Base-by-base conservation (phyloP, 2,888 invertebrate genomes). In the Osmoderma eremita region DNA sequence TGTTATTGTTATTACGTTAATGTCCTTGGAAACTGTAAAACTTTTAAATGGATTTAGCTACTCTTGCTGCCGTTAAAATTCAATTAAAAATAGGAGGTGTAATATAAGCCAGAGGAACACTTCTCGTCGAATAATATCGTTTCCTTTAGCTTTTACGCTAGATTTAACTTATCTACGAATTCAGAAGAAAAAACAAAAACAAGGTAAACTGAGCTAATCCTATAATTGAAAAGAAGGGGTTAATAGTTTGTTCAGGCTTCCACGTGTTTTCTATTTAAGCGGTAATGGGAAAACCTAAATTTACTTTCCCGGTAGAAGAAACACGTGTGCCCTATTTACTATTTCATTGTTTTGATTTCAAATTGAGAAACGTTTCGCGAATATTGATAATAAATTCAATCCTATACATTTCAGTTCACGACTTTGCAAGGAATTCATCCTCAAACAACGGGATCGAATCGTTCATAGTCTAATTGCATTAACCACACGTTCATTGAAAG, bases 201-300 rank as follows among this genome's bases (percentile, higher is more conserved):
- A n/a, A 36, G 20, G 53, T 38, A 38, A 53, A 38, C 38, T 18
- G 18, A 13, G 17, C 38, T 53, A 53, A 53, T 53, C 38, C 53
- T 53, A 38, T 53, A 53, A 53, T 53, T 53, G 53, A 53, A 53
- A 36, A 1, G 53, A 38, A 38, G 53, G 38, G 17, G 53, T 53
- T 53, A 53, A 39, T 53, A 53, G 53, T 38, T 53, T 53, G 15
- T n/a, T 36, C 18, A n/a, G 6, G 17, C 38, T 53, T 53, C 18
- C 38, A 39, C 53, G 53, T 53, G 17, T 53, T 38, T 53, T n/a
- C 53, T 53, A 38, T 53, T 53, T 22, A 53, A 24, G 36, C 4
- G 36, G 15, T 22, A 24, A 18, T 18, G 12, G 15, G 36, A 18
- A 38, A 38, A n/a, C 17, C 12, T 36, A 53, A 53, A 53, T 12